phyloP scores from a whole-genome alignment of 30 jellyfish, hydroid and myxozoan genomes.

The Nemopilema nomurai region DNA sequence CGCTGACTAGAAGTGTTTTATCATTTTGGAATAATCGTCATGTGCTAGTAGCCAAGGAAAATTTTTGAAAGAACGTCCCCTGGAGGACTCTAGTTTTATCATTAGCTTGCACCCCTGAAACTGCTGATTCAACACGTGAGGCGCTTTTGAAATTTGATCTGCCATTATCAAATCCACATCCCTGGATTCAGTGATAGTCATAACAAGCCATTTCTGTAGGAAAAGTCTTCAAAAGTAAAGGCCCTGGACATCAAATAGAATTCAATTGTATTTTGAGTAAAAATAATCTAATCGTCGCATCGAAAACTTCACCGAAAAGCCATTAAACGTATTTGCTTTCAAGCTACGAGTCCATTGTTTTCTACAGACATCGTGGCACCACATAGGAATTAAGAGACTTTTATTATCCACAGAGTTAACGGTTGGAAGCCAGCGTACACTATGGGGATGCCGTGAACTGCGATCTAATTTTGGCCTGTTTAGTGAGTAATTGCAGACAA shows the following conservation, averaged over 20 bases:
- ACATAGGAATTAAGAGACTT: conserved; percentile 64
- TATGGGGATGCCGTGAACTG: conserved; percentile 26
- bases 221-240: not conserved
- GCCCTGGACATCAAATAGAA: not conserved
- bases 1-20: too few relatives aligned
- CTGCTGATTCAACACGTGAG: too few relatives aligned
- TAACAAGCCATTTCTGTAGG: not conserved
- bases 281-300: conserved; percentile 7
- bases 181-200: too few relatives aligned
- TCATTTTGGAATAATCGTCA: too few relatives aligned
- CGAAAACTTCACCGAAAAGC: conserved; percentile 17
- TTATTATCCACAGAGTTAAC: conserved; percentile 69
- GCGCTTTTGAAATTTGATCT: too few relatives aligned
- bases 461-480: conserved; percentile 63
- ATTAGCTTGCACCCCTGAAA: too few relatives aligned
- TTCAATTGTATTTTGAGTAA: not conserved
- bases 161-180: too few relatives aligned
- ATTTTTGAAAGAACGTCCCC: too few relatives aligned
- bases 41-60: too few relatives aligned
- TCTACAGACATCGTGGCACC: conserved; percentile 95
- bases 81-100: too few relatives aligned
- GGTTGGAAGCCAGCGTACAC: conserved; percentile 66
- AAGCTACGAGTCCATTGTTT: conserved; percentile 60
- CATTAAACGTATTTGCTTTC: conserved; percentile 63
- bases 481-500: conserved; percentile 67